phyloP scores from a whole-genome alignment of 2,113 vertebrate genomes.

The Menura novaehollandiae region DNA sequence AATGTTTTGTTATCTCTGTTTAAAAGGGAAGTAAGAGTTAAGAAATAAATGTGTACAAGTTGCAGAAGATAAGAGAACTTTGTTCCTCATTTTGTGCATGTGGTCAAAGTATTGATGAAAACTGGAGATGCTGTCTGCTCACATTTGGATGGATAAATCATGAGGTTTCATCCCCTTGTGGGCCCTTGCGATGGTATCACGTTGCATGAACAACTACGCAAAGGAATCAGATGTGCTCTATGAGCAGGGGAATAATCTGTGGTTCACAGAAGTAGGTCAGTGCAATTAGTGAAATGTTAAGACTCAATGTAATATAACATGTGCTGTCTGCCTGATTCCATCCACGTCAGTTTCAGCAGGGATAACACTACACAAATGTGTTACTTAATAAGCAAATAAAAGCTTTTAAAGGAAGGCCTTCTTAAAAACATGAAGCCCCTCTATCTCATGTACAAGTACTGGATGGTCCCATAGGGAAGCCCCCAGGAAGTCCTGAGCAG shows the following conservation, averaged over 20 bases:
- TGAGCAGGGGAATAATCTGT: neutral
- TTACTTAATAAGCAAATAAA: neutral
- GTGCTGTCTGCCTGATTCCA: neutral
- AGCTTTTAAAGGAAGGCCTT: neutral
- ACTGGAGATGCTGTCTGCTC: neutral
- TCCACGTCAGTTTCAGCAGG: neutral
- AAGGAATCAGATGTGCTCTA: neutral
- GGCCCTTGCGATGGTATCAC: neutral
- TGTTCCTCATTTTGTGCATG: neutral
- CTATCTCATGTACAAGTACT: neutral
- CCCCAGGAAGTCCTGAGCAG: neutral
- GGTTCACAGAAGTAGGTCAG: slow-evolving; percentile 17
- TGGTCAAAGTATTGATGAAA: neutral
- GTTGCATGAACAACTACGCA: neutral
- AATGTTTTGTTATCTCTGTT: neutral
- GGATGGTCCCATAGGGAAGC: neutral
- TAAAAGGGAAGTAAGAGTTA: neutral
- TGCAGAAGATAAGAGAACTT: neutral
- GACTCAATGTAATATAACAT: neutral
- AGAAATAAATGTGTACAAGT: neutral
- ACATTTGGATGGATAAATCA: neutral
- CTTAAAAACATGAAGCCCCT: neutral
- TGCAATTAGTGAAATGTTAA: slow-evolving; percentile 28
- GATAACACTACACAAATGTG: neutral
- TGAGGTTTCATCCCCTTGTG: neutral